Evolutionary conservation across 2,888 invertebrate genomes (phyloP).

Genomic region (Drosophila subquinaria): DNA sequence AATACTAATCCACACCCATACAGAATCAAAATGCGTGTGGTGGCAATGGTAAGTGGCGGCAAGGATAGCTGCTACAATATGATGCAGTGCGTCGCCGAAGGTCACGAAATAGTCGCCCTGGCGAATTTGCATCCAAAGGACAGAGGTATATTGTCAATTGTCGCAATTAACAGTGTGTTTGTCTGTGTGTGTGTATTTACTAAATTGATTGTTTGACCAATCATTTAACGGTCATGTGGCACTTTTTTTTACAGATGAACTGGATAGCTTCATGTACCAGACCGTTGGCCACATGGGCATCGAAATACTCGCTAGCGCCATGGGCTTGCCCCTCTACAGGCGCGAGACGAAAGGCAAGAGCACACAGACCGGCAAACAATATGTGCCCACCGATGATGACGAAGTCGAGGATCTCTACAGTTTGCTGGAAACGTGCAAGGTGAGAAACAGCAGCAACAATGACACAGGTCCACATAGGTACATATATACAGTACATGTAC

Average conservation of each 20-base stretch:
- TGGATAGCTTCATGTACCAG: slow-evolving; percentile 99
- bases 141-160: slow-evolving; percentile 88
- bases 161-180: slow-evolving; percentile 10
- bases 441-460: slow-evolving; percentile 50
- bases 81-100: slow-evolving; percentile 98
- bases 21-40: slow-evolving; percentile 90
- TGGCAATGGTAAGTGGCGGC: slow-evolving; percentile 97
- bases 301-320: slow-evolving; percentile 95
- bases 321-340: slow-evolving; percentile 96
- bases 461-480: neutral
- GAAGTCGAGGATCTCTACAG: slow-evolving; percentile 99
- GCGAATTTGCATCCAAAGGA: slow-evolving; percentile 96
- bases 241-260: slow-evolving; percentile 88
- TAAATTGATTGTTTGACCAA: slow-evolving; percentile 13
- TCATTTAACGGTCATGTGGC: slow-evolving; percentile 15
- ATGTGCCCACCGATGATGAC: slow-evolving; percentile 93
- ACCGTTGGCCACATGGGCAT: slow-evolving; percentile 99
- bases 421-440: slow-evolving; percentile 88
- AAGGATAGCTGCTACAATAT: slow-evolving; percentile 99
- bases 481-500: neutral
- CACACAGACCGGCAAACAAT: slow-evolving; percentile 91
- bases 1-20: slow-evolving; percentile 13
- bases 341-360: slow-evolving; percentile 94
- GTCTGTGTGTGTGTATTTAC: neutral
- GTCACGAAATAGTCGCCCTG: slow-evolving; percentile 96